Evolutionary conservation across 2,888 invertebrate species (phyloP), one percentile per base, ranked within the genome.

Genomic region (Lasioglossum lativentre): DNA sequence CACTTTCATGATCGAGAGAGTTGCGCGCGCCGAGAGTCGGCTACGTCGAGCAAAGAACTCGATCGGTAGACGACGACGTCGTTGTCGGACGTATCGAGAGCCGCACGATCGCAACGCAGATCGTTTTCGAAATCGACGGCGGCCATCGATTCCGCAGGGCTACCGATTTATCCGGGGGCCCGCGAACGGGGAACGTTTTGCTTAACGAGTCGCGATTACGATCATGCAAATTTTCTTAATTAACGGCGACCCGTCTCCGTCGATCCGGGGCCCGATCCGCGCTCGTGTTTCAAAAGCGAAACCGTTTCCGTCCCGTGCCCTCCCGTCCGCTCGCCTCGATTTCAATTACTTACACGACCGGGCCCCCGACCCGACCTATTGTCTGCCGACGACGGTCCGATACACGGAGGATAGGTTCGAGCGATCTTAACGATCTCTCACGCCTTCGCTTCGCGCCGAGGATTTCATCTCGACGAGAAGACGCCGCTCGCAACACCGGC

Each of bases 151-250:
- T 75, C 82, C 59, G 27, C 70, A 45, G 73, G 10, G 73, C 79
- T 82, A 75, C 73, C 82, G 88, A 89, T 85, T 78, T 75, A 78
- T 82, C 71, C 72, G 38, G 23, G 23, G 74, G 70, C 80, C 63
- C 66, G 68, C 10, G n/a, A 34, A 16, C 19, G 34, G 59, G 40
- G 76, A 86, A 75, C 83, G 74, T 83, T 89, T 87, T 75, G 82
- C 75, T 86, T 90, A 90, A 86, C 86, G 83, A 90, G 87, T 80
- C 75, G 70, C 88, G 83, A 86, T 90, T 89, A 85, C 88, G 84
- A 82, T 88, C 86, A 90, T 90, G 90, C 89, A 88, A 90, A 90
- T 90, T 86, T 86, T 89, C 85, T 90, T 89, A 90, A 90, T 90
- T 89, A 90, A 83, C 82, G 66, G 63, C 86, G 78, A 76, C 82